Evolutionary conservation across 2,113 vertebrate genomes (phyloP), one percentile per base, ranked within the genome.

Genomic region (Panthera tigris): DNA sequence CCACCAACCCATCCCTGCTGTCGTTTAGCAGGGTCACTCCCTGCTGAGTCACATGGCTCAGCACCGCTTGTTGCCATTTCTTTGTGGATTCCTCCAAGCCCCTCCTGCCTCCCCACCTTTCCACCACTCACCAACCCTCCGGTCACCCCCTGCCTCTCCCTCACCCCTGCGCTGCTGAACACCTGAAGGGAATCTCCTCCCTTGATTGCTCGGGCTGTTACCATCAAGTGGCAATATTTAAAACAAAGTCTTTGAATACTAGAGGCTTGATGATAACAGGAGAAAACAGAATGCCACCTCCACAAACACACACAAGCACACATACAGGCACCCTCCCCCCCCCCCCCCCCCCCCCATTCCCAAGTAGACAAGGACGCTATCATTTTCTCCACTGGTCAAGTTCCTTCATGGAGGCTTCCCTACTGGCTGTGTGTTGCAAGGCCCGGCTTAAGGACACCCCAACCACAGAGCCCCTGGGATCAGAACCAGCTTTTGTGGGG

Each of bases 141-240:
- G 7, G 13, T 7, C 15, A 0, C 19, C 25, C 13, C 1, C 2
- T 0, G 0, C 48, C 21, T 4, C 7, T 52, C 55, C 18, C 18
- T 12, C 7, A 4, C 0, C 11, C 27, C 50, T 61, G 21, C n/a
- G 50, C 4, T 21, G 33, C 4, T 14, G 12, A 18, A 33, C 45
- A 0, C 2, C 19, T 5, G 25, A 63, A 45, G 6, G 29, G 63
- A 39, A n/a, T 16, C n/a, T 8, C 3, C 16, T 12, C 27, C 11
- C 27, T 82, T 21, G 3, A 45, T 71, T 36, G 55, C 11, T 29
- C 66, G 55, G 82, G 68, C 21, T 0, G 33, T 19, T 87, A 74
- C 39, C 45, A 68, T 95, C 61, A 82, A 1, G 0, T 15, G 52
- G 5, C 4, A 69, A 33, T 21, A 36, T 11, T 78, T 33, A 79